Percentiles rank a stretch among this genome's conserved stretches.
These are phyloP conservation scores for Bos taurus DNA, from an alignment of 2,113 vertebrate species.

Conservation along the genomic window DNA sequence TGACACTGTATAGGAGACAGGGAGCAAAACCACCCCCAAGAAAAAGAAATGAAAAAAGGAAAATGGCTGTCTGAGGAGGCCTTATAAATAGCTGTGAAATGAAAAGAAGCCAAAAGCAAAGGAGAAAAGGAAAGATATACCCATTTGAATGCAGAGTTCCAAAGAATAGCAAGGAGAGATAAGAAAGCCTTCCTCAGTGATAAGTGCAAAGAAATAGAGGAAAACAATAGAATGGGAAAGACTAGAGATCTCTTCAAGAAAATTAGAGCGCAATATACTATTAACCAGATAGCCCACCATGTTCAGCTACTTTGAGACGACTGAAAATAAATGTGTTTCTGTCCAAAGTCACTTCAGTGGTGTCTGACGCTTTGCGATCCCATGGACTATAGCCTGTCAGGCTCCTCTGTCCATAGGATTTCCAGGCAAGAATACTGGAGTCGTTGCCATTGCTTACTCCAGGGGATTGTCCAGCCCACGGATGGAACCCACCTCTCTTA, in stretches of 20 bases:
- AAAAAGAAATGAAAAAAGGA: background rate
- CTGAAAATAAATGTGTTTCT: background rate
- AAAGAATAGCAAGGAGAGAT: background rate
- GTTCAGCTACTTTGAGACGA: background rate
- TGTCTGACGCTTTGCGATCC: accelerated
- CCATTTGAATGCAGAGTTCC: background rate
- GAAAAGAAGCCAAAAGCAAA: background rate
- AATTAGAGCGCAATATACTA: background rate
- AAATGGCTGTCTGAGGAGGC: background rate
- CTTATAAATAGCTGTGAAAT: background rate
- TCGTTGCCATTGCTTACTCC: background rate
- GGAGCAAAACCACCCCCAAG: background rate
- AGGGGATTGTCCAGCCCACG: background rate
- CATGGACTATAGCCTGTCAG: background rate
- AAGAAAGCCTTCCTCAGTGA: background rate
- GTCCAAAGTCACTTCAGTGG: background rate
- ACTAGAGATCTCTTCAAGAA: background rate
- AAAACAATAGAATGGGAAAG: background rate
- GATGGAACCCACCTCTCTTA: too few relatives aligned
- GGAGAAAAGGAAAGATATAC: background rate
- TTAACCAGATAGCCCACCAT: background rate
- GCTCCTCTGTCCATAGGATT: background rate
- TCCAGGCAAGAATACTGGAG: background rate
- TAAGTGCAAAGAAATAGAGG: background rate
- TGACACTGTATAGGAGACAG: background rate